Evolutionary conservation across 1,140 invertebrate genomes (phyloP), one percentile per base, ranked within the genome.

Genomic region (Drosophila watanabei): DNA sequence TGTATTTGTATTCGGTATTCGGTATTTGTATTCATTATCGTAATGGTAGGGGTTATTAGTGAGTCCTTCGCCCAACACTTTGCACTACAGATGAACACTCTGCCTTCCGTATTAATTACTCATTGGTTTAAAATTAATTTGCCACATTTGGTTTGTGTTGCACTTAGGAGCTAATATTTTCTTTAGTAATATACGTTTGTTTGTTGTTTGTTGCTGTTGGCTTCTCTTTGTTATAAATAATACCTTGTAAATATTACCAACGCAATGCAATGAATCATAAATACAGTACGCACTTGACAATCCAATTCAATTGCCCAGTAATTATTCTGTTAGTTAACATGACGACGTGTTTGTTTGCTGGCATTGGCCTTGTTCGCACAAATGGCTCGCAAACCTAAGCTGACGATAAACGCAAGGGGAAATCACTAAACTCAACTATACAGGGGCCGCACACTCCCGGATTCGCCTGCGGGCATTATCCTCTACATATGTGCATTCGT

Each of bases 271-370:
- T 76, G 80, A 84, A 72, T 72, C 75, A 82, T 80, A 66, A 88
- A 83, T 88, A 82, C 68, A 81, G 63, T 87, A 73, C 75, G 71
- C 72, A 83, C 79, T 73, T 69, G 70, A 78, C 66, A 76, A 90
- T 82, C 76, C 84, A 77, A 90, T 82, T 79, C 84, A 77, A 66
- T 72, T 65, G 60, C 45, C 79, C 75, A 64, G 75, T 88, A 81
- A 79, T 71, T 75, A 79, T 79, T 85, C 66, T 73, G 71, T 90
- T 90, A 90, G 86, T 90, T 90, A 90, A 90, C 86, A 90, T 90
- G 82, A 86, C 86, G 86, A 90, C 86, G 86, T 90, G 87, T 90
- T 90, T 89, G 82, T 65, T 69, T 75, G 61, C 66, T 80, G 82
- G 79, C 75, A 64, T 88, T 81, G 64, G 79, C 75, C 68, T 88